Base-by-base conservation (phyloP, 2,888 invertebrate species). In the Lasioglossum marginatum region DNA sequence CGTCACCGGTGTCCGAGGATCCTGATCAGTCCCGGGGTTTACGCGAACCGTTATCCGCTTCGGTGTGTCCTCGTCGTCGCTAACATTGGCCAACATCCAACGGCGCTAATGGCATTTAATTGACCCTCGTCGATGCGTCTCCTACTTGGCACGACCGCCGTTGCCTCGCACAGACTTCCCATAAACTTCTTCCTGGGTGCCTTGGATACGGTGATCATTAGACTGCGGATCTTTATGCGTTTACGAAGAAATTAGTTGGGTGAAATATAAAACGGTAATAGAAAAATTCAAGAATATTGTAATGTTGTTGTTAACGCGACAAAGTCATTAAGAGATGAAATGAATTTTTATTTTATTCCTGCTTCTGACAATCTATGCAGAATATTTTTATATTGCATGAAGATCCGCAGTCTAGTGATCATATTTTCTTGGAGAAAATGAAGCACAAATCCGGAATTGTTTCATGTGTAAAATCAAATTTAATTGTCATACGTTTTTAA, bases 101-200 rank as follows among this genome's bases (percentile, higher is more conserved):
- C 86, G 76, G 63, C 83, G 88, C 87, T 93, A 92, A 92, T 93
- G 89, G 89, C 88, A 82, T 89, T 92, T 91, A 90, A 90, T 91
- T 92, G 92, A 92, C 91, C 93, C 92, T 90, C 89, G 89, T 90
- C 91, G 89, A 88, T 88, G 85, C 1, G 52, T 75, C 74, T n/a
- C 37, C 40, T 37, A 34, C 34, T 60, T 31, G 66, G 34, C 66
- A 10, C 60, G 14, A 66, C 3, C 6, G 1, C 6, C 8, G 19
- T 16, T 19, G 34, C 8, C 66, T 34, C 34, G 19, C 5, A 6
- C 19, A 34, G 34, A 34, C 66, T 23, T 8, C 10, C 34, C 19
- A 10, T 34, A 6, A 34, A 34, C 19, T 34, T 34, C 19, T 14
- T 60, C 60, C 12, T 14, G 60, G 0, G 16, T 45, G 5, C 45